These are phyloP conservation scores for Acrobasis suavella DNA, from an alignment of 2,888 invertebrate genomes.

Conservation along the genomic window DNA sequence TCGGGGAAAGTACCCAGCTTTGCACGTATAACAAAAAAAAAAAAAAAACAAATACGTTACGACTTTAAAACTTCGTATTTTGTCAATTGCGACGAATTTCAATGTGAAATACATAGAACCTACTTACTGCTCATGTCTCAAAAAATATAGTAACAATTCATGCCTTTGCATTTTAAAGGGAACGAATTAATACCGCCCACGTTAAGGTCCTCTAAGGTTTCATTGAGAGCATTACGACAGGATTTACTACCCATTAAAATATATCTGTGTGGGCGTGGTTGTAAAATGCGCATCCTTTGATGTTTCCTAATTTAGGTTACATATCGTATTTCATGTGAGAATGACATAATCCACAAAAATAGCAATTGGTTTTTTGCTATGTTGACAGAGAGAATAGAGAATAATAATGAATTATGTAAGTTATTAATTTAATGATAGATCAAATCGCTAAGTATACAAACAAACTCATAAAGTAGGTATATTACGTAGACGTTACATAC, in stretches of 20 bases:
- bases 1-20: too few relatives aligned
- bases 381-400: not conserved
- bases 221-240: constrained; percentile 9
- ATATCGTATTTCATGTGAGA: not conserved
- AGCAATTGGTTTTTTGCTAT: not conserved
- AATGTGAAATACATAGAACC: too few relatives aligned
- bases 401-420: not conserved
- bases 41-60: too few relatives aligned
- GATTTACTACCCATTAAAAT: not conserved
- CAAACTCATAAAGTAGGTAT: too few relatives aligned
- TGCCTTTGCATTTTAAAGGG: not conserved
- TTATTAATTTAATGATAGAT: too few relatives aligned
- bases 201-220: not conserved
- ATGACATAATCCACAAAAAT: not conserved
- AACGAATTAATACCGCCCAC: constrained; percentile 11
- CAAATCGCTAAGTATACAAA: too few relatives aligned
- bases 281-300: constrained; percentile 8
- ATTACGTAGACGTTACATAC: too few relatives aligned
- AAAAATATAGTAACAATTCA: not conserved
- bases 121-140: too few relatives aligned
- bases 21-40: too few relatives aligned
- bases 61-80: too few relatives aligned
- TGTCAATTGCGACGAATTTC: too few relatives aligned
- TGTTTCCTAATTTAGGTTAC: not conserved
- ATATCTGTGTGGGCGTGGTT: not conserved